A percentile compares a stretch with the other conserved stretches of the same genome.
Evolutionary conservation across 1,140 invertebrate species (phyloP).

Genomic region (Drosophila pruinosa): DNA sequence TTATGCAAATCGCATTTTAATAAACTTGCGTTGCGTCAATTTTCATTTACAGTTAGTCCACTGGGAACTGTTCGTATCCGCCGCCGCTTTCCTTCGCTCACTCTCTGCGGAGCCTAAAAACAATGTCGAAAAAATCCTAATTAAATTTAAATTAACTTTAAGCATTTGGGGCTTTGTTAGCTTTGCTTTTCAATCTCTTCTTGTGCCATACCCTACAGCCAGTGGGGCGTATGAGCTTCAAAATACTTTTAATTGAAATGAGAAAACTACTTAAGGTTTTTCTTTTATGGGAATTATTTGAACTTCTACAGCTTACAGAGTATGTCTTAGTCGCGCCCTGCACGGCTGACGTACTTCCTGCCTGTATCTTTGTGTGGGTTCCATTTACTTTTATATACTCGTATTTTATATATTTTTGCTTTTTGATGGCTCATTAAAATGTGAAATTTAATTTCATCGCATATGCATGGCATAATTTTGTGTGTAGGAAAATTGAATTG

Average conservation of each 20-base stretch:
- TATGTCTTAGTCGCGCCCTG: conserved; percentile 4
- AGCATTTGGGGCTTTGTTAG: conserved; percentile 75
- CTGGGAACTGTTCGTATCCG: conserved; percentile 41
- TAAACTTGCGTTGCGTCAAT: conserved; percentile 78
- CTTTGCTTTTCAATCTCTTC: conserved; percentile 57
- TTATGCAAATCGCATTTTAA: conserved; percentile 80
- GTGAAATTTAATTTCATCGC: conserved; percentile 65
- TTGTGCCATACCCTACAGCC: conserved; percentile 12
- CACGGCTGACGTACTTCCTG: background rate
- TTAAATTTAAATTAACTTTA: conserved; percentile 81
- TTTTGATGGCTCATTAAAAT: conserved; percentile 77
- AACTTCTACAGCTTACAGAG: background rate
- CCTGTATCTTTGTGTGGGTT: conserved; percentile 6
- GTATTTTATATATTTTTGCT: conserved; percentile 58
- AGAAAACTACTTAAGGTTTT: background rate
- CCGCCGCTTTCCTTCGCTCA: background rate
- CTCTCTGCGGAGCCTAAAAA: conserved; percentile 31
- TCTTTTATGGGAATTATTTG: background rate
- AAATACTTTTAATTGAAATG: background rate
- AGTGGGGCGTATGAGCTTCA: background rate
- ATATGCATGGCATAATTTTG: conserved; percentile 29
- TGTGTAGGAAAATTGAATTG: conserved; percentile 62
- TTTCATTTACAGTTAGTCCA: conserved; percentile 76
- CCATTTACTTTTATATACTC: conserved; percentile 63
- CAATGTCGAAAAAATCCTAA: conserved; percentile 71